A percentile compares a stretch with the other conserved stretches of the same genome.
Evolutionary conservation across 1,140 invertebrate genomes (phyloP).

Genomic region (Dufourea novaeangliae): DNA sequence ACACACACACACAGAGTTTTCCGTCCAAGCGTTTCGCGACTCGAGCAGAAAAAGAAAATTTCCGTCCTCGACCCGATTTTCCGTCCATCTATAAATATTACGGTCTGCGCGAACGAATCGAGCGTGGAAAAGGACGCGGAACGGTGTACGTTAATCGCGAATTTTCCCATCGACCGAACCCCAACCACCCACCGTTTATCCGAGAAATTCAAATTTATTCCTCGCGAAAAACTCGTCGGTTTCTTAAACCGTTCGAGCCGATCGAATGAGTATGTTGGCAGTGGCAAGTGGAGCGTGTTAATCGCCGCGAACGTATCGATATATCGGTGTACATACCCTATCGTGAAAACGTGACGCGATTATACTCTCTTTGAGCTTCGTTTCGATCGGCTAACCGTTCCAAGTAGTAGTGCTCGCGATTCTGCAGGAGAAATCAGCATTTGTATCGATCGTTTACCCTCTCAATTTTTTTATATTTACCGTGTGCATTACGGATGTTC

Average conservation of each 20-base stretch:
- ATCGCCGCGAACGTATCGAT: neutral
- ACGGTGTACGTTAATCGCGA: slow-evolving; percentile 2
- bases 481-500: no score
- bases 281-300: no score
- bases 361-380: no score
- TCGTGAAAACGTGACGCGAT: no score
- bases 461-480: no score
- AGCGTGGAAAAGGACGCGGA: neutral
- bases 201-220: neutral
- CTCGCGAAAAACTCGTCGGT: neutral
- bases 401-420: no score
- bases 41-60: slow-evolving; percentile 21
- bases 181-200: neutral
- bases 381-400: no score
- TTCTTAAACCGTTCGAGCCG: neutral
- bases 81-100: slow-evolving; percentile 12
- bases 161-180: slow-evolving; percentile 1
- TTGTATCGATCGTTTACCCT: no score
- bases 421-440: no score
- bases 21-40: neutral
- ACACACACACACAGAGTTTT: no score
- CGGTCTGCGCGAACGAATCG: slow-evolving; percentile 10
- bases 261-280: no score
- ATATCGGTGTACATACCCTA: no score
- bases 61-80: slow-evolving; percentile 32